A percentile compares a stretch with the other conserved stretches of the same genome.
Conservation (phyloP, 2,113 vertebrate species). For the Suricata suricatta region DNA sequence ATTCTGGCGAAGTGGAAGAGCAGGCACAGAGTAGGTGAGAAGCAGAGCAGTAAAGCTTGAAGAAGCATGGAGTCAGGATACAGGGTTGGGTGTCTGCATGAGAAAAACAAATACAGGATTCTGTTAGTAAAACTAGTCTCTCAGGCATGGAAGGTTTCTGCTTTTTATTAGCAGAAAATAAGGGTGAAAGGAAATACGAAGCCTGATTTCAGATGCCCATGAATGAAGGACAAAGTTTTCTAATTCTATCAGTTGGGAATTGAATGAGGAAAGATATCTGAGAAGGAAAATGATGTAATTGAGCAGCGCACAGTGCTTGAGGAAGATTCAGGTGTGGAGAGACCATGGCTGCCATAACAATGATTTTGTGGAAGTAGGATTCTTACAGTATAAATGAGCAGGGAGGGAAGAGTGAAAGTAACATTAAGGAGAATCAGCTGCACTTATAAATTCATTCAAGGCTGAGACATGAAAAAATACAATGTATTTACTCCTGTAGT, state of each 20-base stretch:
- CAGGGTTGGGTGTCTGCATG: not conserved
- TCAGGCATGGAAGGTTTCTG: not conserved
- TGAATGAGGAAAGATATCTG: not conserved
- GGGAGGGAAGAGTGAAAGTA: not conserved
- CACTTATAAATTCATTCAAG: not conserved
- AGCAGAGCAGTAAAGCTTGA: not conserved
- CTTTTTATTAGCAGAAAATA: constrained; percentile 24
- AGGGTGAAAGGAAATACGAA: constrained; percentile 27
- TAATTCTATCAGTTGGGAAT: constrained; percentile 13
- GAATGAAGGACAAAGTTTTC: not conserved
- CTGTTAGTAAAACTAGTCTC: not conserved
- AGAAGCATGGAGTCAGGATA: not conserved
- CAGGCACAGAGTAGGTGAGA: not conserved
- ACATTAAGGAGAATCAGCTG: not conserved
- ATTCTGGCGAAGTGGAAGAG: not conserved
- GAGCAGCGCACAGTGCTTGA: not conserved
- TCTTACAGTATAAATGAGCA: not conserved
- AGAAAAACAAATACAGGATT: not conserved
- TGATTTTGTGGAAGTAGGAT: not conserved
- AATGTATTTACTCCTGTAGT: not conserved
- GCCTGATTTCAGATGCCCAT: not conserved
- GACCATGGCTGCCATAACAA: too few species aligned
- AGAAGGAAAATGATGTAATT: not conserved
- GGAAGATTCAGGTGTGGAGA: not conserved
- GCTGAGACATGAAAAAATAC: not conserved